Evolutionary conservation across 1,140 invertebrate genomes (phyloP).

Genomic region (Drosophila funebris): DNA sequence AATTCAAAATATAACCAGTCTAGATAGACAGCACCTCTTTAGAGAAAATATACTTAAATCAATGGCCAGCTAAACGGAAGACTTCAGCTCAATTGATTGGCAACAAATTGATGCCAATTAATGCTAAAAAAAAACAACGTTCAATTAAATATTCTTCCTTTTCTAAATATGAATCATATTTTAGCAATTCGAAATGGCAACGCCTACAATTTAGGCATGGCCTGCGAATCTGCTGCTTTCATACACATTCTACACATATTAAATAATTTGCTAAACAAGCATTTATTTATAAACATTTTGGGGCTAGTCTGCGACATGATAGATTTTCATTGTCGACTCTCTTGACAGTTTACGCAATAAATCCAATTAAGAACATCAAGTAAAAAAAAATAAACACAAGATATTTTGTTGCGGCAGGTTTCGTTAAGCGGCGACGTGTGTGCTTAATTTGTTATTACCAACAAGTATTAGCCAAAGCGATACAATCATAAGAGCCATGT

Average conservation of each 20-base stretch:
- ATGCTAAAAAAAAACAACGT: slow-evolving; percentile 37
- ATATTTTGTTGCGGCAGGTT: slow-evolving; percentile 47
- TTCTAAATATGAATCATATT: slow-evolving; percentile 61
- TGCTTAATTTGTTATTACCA: slow-evolving; percentile 69
- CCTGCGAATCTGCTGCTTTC: slow-evolving; percentile 23
- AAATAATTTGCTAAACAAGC: slow-evolving; percentile 17
- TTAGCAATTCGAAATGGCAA: slow-evolving; percentile 25
- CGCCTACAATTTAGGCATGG: background rate
- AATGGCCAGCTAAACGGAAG: slow-evolving; percentile 38
- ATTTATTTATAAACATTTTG: slow-evolving; percentile 41
- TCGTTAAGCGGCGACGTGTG: slow-evolving; percentile 53
- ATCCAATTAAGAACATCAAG: slow-evolving; percentile 58
- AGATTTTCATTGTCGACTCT: slow-evolving; percentile 68
- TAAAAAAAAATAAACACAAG: background rate
- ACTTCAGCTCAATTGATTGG: background rate
- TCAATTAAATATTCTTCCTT: slow-evolving; percentile 14
- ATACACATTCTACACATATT: slow-evolving; percentile 5
- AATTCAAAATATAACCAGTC: too few relatives aligned
- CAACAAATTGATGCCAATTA: slow-evolving; percentile 35
- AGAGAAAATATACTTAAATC: too few relatives aligned
- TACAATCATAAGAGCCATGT: slow-evolving; percentile 51
- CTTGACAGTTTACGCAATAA: slow-evolving; percentile 75
- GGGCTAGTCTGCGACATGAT: slow-evolving; percentile 54
- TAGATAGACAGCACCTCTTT: too few relatives aligned
- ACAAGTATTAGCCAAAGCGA: slow-evolving; percentile 55